These are phyloP conservation scores for Crematogaster levior DNA, from an alignment of 2,888 invertebrate genomes.

Conservation along the genomic window DNA sequence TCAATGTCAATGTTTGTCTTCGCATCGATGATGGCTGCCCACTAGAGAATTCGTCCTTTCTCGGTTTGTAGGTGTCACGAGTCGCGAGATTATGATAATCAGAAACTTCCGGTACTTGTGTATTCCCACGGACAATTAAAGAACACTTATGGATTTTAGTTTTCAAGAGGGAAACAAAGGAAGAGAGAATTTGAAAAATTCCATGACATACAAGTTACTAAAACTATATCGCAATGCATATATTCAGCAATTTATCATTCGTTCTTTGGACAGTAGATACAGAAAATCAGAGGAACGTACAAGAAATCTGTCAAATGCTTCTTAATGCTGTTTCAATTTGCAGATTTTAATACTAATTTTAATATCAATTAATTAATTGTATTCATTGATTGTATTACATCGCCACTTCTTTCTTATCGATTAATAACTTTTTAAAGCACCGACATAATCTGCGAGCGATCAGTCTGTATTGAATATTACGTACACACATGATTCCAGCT, in stretches of 20 bases:
- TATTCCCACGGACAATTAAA: not conserved
- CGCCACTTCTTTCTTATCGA: conserved; percentile 45
- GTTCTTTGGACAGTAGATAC: not conserved
- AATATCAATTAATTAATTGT: not conserved
- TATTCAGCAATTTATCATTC: not conserved
- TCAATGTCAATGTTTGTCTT: conserved; percentile 70
- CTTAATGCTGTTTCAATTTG: not conserved
- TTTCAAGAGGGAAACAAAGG: not conserved
- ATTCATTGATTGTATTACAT: not conserved
- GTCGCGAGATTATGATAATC: conserved; percentile 41
- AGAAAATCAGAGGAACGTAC: not conserved
- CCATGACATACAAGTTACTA: not conserved
- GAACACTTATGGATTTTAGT: not conserved
- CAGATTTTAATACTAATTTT: conserved; percentile 1
- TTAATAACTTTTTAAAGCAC: conserved; percentile 52
- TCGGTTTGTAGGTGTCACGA: conserved; percentile 44
- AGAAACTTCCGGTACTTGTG: conserved; percentile 22
- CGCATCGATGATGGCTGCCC: conserved; percentile 41
- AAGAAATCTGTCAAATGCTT: not conserved
- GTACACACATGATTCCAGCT: conserved; percentile 38
- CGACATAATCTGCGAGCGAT: conserved; percentile 39
- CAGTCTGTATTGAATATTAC: conserved; percentile 31
- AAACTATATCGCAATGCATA: not conserved
- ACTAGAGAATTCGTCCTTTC: conserved; percentile 54
- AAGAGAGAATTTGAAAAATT: not conserved